A percentile compares a stretch with the other conserved stretches of the same genome.
These are phyloP conservation scores for Luehdorfia chinensis DNA, from an alignment of 1,140 invertebrate genomes.

Conservation along the genomic window DNA sequence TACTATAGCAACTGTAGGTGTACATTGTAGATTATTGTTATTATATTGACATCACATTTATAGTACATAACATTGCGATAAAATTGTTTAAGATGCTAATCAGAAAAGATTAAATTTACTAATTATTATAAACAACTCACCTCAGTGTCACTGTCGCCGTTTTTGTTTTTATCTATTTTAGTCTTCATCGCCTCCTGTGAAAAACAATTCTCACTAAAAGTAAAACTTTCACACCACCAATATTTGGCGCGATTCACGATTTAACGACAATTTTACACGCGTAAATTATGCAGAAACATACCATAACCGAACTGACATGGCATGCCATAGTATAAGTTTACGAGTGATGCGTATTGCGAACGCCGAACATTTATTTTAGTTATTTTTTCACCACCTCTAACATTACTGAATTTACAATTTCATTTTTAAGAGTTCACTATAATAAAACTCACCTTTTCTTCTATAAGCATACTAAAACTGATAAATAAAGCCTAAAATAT, in stretches of 20 bases:
- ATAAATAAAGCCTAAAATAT: constrained; percentile 53
- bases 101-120: neutral
- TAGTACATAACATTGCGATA: no score
- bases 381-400: constrained; percentile 17
- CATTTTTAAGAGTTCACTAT: constrained; percentile 15
- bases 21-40: no score
- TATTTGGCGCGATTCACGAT: constrained; percentile 45
- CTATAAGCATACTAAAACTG: constrained; percentile 52
- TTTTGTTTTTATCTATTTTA: constrained; percentile 68
- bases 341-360: constrained; percentile 47
- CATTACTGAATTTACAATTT: constrained; percentile 11
- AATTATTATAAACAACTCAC: constrained; percentile 49
- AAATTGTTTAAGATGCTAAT: no score
- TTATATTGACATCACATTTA: no score
- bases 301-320: constrained; percentile 69
- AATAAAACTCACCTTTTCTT: constrained; percentile 51
- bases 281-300: constrained; percentile 66
- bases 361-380: constrained; percentile 39
- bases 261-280: constrained; percentile 51
- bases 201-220: constrained; percentile 50
- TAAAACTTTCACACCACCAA: constrained; percentile 59
- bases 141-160: constrained; percentile 61
- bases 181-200: constrained; percentile 69
- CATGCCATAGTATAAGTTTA: constrained; percentile 49
- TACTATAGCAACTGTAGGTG: no score